Evolutionary conservation across 2,113 vertebrate genomes (phyloP).

Genomic region (Puma concolor): DNA sequence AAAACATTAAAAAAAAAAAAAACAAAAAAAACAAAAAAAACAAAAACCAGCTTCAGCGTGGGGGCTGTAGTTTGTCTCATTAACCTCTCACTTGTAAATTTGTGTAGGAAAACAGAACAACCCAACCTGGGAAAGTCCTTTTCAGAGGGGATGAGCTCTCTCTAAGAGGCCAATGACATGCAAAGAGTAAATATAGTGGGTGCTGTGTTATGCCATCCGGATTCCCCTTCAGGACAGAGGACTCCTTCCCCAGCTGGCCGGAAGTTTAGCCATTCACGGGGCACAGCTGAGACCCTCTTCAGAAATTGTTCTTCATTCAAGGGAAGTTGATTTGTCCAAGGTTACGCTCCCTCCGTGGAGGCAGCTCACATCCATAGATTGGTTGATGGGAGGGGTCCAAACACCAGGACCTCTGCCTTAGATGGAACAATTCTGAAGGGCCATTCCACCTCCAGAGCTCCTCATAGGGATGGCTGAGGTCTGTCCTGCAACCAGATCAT

Average conservation of each 20-base stretch:
- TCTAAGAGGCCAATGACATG: background rate
- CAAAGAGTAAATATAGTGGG: background rate
- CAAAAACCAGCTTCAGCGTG: background rate
- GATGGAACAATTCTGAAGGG: background rate
- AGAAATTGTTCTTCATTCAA: background rate
- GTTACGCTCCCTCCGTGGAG: background rate
- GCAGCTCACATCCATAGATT: background rate
- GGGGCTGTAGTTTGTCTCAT: background rate
- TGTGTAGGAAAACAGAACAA: background rate
- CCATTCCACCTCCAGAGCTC: background rate
- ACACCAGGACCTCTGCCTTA: background rate
- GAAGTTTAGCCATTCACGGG: background rate
- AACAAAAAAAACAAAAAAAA: no score
- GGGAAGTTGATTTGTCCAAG: background rate
- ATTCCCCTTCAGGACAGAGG: background rate
- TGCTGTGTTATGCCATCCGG: fast-evolving
- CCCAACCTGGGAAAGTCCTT: background rate
- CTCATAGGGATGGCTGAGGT: background rate
- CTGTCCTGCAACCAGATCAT: background rate
- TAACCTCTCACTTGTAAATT: background rate
- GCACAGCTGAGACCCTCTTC: background rate
- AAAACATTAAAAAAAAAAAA: no score
- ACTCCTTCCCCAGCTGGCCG: background rate
- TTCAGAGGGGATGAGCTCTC: background rate
- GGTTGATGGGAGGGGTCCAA: background rate